Base-by-base conservation (phyloP, 2,113 vertebrate species). In the Mugil cephalus region DNA sequence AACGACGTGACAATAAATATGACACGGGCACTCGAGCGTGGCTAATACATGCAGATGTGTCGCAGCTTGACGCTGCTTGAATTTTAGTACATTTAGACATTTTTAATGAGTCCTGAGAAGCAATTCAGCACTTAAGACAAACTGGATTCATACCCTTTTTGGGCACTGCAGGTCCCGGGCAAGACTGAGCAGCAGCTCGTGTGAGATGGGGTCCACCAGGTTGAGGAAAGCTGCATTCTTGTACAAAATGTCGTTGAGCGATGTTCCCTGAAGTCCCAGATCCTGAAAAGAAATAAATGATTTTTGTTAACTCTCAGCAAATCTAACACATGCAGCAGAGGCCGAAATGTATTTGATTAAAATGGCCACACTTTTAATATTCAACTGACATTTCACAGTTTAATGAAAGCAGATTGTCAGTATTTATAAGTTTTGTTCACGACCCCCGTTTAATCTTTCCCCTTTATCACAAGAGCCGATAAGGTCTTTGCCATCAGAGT, bases 131-230 rank as follows among this genome's bases (percentile, higher is more conserved):
- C 19, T 64, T n/a, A n/a, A 58, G 50, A 50, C 9, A 36, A 48
- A 35, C 19, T 1, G 4, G 17, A 42, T 50, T 36, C 87, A 88
- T 89, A 98, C 96, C 94, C 91, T 94, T 87, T 96, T 96, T 42
- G 96, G 96, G 83, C 96, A 97, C 77, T 98, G 96, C 59, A 98
- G 91, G 69, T 96, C 95, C 56, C 94, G 89, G 39, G 96, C 94
- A 1, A 98, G 93, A 82, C 91, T 94, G 86, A 96, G 93, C 58
- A 96, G 93, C 64, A 96, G 89, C 86, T 96, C 94, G 1, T 97
- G 96, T 59, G 97, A 97, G 61, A 97, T 97, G 42, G 97, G 96
- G 74, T 97, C 96, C 88, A 96, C 96, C 81, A 96, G 86, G 87
- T 96, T 97, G 70, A 97, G 96, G 75, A 97, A 96, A 68, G 96